These are phyloP conservation scores for Cataglyphis rosenhaueri DNA, from an alignment of 2,888 invertebrate genomes.

Conservation along the genomic window DNA sequence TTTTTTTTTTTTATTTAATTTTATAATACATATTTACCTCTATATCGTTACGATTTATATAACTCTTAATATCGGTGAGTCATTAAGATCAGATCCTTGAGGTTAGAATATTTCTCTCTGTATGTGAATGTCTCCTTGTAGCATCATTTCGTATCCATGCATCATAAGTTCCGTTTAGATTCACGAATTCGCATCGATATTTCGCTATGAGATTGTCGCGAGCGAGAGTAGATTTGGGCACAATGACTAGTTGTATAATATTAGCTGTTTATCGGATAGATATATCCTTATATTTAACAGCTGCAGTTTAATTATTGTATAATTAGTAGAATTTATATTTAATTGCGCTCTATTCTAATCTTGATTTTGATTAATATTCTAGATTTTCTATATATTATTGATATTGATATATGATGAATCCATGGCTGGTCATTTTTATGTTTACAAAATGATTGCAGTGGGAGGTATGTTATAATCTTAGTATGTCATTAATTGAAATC, in stretches of 20 bases:
- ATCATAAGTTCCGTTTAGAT: constrained; percentile 7
- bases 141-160: constrained; percentile 19
- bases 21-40: constrained; percentile 32
- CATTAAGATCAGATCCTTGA: background rate
- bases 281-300: constrained; percentile 75
- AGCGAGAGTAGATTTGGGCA: constrained; percentile 73
- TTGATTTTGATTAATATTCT: constrained; percentile 50
- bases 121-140: constrained; percentile 10
- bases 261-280: constrained; percentile 75
- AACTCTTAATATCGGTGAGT: constrained; percentile 9
- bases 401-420: constrained; percentile 71
- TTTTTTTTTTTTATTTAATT: constrained; percentile 54
- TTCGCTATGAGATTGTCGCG: constrained; percentile 65
- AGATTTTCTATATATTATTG: constrained; percentile 63
- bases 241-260: constrained; percentile 79
- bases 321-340: constrained; percentile 71
- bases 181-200: constrained; percentile 34
- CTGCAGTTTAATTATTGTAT: constrained; percentile 75
- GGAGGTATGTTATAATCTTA: constrained; percentile 13
- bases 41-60: constrained; percentile 36
- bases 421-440: constrained; percentile 75
- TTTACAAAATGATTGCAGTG: constrained; percentile 4
- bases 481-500: constrained; percentile 26
- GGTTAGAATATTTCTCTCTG: background rate
- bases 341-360: constrained; percentile 58